phyloP scores from a whole-genome alignment of 2,888 invertebrate species.

The Drosophila mulleri region DNA sequence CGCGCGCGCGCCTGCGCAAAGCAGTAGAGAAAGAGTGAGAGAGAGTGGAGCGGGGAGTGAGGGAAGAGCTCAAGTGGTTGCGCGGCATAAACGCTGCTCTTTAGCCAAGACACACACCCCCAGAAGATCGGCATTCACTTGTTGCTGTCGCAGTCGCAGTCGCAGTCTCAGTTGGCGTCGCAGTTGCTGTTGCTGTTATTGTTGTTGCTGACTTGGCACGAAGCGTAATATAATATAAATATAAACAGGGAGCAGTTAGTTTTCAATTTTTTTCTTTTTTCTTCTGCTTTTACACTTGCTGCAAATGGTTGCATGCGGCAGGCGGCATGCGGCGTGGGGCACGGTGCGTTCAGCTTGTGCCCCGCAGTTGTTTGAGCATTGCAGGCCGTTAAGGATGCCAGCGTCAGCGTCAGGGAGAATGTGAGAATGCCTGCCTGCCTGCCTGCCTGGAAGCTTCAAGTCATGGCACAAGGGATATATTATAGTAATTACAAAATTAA shows the following conservation, averaged over 20 bases:
- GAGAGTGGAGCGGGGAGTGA: neutral
- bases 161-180: neutral
- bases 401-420: conserved; percentile 36
- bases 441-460: conserved; percentile 42
- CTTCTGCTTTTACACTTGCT: conserved; percentile 21
- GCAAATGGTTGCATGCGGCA: conserved; percentile 41
- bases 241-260: conserved; percentile 75
- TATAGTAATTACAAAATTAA: conserved; percentile 79
- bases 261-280: conserved; percentile 64
- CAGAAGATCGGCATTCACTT: conserved; percentile 48
- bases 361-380: conserved; percentile 72
- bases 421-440: conserved; percentile 56
- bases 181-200: conserved; percentile 1
- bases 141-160: conserved; percentile 34
- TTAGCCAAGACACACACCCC: conserved; percentile 74
- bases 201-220: conserved; percentile 38
- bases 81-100: conserved; percentile 59
- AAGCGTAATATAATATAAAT: conserved; percentile 70
- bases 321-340: conserved; percentile 7
- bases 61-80: neutral
- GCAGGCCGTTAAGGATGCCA: conserved; percentile 69
- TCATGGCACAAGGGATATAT: conserved; percentile 52
- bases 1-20: conserved; percentile 57
- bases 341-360: conserved; percentile 42
- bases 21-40: neutral